Conservation (phyloP, 2,113 vertebrate species). For the Rana temporaria region DNA sequence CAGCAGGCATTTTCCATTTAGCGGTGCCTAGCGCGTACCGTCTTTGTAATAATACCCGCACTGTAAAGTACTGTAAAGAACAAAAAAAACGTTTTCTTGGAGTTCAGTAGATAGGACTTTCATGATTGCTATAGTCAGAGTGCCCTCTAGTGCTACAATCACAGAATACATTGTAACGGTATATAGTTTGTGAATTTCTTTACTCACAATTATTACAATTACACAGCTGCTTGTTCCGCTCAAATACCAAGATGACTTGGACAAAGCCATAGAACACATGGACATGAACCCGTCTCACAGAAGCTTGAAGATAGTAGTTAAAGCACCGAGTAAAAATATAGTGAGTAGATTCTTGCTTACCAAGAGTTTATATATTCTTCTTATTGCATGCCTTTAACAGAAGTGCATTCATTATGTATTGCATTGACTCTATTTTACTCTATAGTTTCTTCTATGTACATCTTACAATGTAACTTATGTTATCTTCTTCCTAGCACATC, state of each 20-base stretch:
- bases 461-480: no score
- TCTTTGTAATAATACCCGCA: not conserved
- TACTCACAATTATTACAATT: not conserved
- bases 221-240: slow-evolving; percentile 80
- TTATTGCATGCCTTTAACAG: no score
- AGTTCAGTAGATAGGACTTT: not conserved
- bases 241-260: slow-evolving; percentile 90
- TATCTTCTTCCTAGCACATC: no score
- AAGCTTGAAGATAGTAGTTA: slow-evolving; percentile 83
- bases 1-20: not conserved
- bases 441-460: no score
- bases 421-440: no score
- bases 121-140: not conserved
- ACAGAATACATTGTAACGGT: no score
- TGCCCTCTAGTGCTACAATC: not conserved
- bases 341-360: slow-evolving; percentile 69
- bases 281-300: slow-evolving; percentile 78
- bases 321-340: slow-evolving; percentile 85
- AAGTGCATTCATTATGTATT: no score
- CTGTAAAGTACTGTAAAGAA: not conserved
- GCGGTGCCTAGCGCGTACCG: not conserved
- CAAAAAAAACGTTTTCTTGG: no score
- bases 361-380: no score
- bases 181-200: not conserved
- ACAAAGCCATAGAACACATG: slow-evolving; percentile 79